Evolutionary conservation across 1,140 invertebrate species (phyloP).

Genomic region (Zophobas atratus): DNA sequence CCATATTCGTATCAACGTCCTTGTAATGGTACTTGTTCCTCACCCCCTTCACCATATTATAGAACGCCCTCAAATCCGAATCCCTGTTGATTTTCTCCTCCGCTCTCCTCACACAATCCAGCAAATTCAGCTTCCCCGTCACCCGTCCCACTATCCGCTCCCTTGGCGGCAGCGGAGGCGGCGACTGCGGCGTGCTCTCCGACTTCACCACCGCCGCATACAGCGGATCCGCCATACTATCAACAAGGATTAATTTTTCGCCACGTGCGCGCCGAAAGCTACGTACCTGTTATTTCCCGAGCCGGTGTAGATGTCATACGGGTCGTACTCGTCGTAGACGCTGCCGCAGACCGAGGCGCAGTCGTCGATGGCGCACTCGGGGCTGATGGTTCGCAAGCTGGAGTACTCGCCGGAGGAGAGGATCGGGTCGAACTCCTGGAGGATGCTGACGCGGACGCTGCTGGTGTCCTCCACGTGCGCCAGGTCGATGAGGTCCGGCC

Average conservation of each 20-base stretch:
- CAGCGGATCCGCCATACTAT: slow-evolving; percentile 78
- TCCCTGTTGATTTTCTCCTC: slow-evolving; percentile 68
- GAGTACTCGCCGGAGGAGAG: slow-evolving; percentile 72
- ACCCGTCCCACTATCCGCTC: slow-evolving; percentile 26
- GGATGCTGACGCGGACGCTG: slow-evolving; percentile 82
- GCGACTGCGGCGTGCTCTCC: slow-evolving; percentile 73
- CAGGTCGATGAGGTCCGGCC: slow-evolving; percentile 70
- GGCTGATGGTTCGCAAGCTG: slow-evolving; percentile 61
- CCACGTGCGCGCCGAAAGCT: no score
- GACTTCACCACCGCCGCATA: slow-evolving; percentile 82
- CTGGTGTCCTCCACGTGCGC: slow-evolving; percentile 69
- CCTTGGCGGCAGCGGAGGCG: slow-evolving; percentile 70
- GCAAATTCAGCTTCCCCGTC: slow-evolving; percentile 67
- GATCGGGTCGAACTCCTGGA: slow-evolving; percentile 89
- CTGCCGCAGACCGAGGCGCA: slow-evolving; percentile 76
- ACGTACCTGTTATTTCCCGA: slow-evolving; percentile 74
- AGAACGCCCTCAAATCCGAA: slow-evolving; percentile 84
- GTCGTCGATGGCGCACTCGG: slow-evolving; percentile 65
- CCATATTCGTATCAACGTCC: slow-evolving; percentile 82
- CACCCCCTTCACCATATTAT: slow-evolving; percentile 83
- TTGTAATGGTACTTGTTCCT: slow-evolving; percentile 81
- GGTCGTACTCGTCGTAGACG: slow-evolving; percentile 89
- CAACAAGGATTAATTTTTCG: no score
- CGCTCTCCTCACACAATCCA: slow-evolving; percentile 64
- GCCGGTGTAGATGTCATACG: slow-evolving; percentile 84